phyloP scores from a whole-genome alignment of 2,888 invertebrate genomes.

The Spodoptera picta region DNA sequence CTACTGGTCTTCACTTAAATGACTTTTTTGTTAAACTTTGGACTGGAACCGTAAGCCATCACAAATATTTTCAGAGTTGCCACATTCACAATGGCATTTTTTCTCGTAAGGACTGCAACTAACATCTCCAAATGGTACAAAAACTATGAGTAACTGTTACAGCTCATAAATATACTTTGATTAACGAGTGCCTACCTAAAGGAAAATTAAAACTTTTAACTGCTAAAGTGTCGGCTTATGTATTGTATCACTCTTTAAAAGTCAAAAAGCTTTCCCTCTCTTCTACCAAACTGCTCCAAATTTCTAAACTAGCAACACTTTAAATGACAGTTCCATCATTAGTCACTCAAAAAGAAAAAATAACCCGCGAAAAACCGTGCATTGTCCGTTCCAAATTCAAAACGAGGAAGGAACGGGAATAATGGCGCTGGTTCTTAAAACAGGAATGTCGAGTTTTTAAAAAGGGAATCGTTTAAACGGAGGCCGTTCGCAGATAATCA shows the following conservation, averaged over 20 bases:
- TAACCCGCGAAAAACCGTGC: constrained; percentile 73
- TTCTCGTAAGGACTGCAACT: too few relatives aligned
- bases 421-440: constrained; percentile 84
- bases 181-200: too few relatives aligned
- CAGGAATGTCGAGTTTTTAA: constrained; percentile 85
- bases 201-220: too few relatives aligned
- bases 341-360: constrained; percentile 61
- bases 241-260: background rate
- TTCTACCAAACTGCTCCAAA: too few relatives aligned
- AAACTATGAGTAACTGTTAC: too few relatives aligned
- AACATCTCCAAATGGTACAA: too few relatives aligned
- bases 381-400: constrained; percentile 85
- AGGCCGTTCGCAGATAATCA: constrained; percentile 87
- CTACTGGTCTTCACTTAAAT: constrained; percentile 83
- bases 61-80: constrained; percentile 39
- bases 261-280: background rate
- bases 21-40: constrained; percentile 61
- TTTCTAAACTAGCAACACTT: constrained; percentile 61
- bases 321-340: constrained; percentile 79
- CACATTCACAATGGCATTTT: constrained; percentile 20
- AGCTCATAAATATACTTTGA: too few relatives aligned
- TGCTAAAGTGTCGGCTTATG: too few relatives aligned
- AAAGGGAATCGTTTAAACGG: constrained; percentile 87
- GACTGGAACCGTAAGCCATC: constrained; percentile 40
- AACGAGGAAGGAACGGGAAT: constrained; percentile 86